A percentile compares a stretch with the other conserved stretches of the same genome.
Conservation (phyloP, 2,888 invertebrate species). For the Meteorus cinctellus region DNA sequence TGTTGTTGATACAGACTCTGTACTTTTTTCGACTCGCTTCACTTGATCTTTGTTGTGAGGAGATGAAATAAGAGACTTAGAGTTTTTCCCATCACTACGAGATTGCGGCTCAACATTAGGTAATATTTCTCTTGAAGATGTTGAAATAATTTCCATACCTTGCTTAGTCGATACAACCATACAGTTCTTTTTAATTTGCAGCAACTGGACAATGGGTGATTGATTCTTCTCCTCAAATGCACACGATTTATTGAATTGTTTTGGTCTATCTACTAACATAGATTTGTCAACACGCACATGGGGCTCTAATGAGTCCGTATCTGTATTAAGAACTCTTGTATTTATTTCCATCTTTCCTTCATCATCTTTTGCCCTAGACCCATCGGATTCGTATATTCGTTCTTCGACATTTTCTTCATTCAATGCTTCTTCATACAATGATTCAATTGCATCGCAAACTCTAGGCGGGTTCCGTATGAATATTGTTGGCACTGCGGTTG, state of each 20-base stretch:
- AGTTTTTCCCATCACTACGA: background rate
- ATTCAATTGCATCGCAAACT: conserved; percentile 21
- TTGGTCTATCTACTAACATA: background rate
- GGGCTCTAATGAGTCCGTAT: background rate
- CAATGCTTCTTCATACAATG: background rate
- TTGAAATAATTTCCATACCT: conserved; percentile 16
- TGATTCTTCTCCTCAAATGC: background rate
- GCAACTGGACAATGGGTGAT: conserved; percentile 4
- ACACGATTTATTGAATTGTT: background rate
- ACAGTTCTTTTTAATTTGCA: conserved; percentile 15
- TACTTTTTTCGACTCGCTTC: background rate
- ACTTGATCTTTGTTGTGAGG: background rate
- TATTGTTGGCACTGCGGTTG: conserved; percentile 29
- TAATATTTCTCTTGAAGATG: conserved; percentile 7
- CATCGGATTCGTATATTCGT: background rate
- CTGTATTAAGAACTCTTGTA: background rate
- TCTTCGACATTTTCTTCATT: background rate
- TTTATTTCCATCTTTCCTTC: background rate
- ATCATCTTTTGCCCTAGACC: background rate
- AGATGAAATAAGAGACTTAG: background rate
- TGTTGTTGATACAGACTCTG: background rate
- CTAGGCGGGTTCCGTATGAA: conserved; percentile 24
- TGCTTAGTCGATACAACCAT: background rate
- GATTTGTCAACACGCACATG: background rate
- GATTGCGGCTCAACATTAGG: background rate